Evolutionary conservation across 1,140 invertebrate genomes (phyloP).

Genomic region (Gerris buenoi): DNA sequence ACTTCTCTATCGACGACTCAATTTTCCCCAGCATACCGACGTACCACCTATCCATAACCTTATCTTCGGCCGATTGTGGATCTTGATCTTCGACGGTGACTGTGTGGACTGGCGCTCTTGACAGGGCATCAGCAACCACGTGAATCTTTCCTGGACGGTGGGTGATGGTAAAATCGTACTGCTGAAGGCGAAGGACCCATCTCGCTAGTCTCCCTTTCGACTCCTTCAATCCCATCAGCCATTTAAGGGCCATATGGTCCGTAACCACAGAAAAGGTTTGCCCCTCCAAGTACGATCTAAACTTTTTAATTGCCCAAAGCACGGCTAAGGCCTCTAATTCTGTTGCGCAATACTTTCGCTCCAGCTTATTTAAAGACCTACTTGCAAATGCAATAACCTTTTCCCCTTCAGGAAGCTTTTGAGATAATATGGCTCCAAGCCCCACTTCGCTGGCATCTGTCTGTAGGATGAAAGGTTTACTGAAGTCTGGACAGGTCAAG

Average conservation of each 20-base stretch:
- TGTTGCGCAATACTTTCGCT: slow-evolving; percentile 31
- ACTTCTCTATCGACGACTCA: background rate
- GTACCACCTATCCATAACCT: no score
- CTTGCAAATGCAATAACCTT: slow-evolving; percentile 31
- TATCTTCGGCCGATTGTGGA: no score
- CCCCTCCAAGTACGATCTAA: slow-evolving; percentile 24
- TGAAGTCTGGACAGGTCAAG: slow-evolving; percentile 22
- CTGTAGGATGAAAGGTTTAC: slow-evolving; percentile 21
- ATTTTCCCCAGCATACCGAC: background rate
- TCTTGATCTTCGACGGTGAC: no score
- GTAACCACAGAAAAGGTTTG: slow-evolving; percentile 29
- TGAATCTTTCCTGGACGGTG: slow-evolving; percentile 18
- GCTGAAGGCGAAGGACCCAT: no score
- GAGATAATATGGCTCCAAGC: slow-evolving; percentile 23
- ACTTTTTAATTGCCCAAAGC: no score
- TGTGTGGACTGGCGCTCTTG: background rate
- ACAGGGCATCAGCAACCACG: slow-evolving; percentile 13
- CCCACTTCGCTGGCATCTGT: no score
- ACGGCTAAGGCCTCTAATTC: no score
- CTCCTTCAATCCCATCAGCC: no score
- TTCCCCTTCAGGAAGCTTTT: slow-evolving; percentile 19
- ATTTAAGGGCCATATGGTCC: no score
- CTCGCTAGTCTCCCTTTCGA: no score
- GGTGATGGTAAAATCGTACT: slow-evolving; percentile 20
- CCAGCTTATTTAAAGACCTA: slow-evolving; percentile 24